Conservation (phyloP, 2,888 invertebrate genomes). For the Steinernema scapterisci region DNA sequence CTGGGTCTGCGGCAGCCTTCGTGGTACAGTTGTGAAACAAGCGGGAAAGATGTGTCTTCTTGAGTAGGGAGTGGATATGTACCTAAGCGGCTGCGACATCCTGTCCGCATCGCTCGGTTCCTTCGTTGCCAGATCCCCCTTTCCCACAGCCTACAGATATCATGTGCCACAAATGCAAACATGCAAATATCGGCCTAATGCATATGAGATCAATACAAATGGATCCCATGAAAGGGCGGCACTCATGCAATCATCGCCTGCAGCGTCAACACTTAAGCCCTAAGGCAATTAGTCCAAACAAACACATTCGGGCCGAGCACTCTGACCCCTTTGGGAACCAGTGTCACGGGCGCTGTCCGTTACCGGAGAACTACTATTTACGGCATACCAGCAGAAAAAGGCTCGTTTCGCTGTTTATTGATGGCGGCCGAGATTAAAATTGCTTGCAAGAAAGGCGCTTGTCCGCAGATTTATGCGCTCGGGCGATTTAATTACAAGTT, state of each 20-base stretch:
- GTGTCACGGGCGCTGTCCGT: neutral
- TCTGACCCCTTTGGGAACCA: neutral
- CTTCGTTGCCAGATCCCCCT: neutral
- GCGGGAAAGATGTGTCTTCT: no score
- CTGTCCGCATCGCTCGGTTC: neutral
- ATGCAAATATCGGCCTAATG: conserved; percentile 24
- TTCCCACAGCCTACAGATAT: conserved; percentile 21
- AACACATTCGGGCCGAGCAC: conserved; percentile 11
- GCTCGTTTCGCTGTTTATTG: neutral
- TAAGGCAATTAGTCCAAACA: conserved; percentile 26
- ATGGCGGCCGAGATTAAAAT: conserved; percentile 6
- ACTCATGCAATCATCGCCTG: conserved; percentile 19
- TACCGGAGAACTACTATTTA: neutral
- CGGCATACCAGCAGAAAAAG: neutral
- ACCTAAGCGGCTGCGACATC: no score
- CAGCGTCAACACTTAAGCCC: conserved; percentile 32
- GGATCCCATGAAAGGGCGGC: conserved; percentile 29
- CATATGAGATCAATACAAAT: conserved; percentile 25
- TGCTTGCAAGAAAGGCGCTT: neutral
- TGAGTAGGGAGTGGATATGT: no score
- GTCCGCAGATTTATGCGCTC: conserved; percentile 8
- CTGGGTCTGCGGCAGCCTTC: neutral
- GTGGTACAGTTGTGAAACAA: no score
- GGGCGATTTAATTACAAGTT: conserved; percentile 23
- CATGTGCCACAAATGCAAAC: conserved; percentile 22